Evolutionary conservation across 2,113 vertebrate genomes (phyloP).

Genomic region (Oceanodroma tethys): DNA sequence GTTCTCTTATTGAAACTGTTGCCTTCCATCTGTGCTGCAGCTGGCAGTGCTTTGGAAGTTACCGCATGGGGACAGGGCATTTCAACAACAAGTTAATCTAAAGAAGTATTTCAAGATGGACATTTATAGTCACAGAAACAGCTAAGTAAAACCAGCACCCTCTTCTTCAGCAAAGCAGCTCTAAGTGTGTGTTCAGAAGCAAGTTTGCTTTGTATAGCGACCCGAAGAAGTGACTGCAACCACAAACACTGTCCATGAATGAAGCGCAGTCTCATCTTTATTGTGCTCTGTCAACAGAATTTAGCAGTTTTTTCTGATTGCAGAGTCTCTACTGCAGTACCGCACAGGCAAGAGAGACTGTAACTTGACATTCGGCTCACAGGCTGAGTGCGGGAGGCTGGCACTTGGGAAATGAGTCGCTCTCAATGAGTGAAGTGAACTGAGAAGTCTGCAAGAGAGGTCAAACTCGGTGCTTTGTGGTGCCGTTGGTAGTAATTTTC

Average conservation of each 20-base stretch:
- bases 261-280: not conserved
- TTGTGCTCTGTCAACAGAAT: not conserved
- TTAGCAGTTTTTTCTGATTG: not conserved
- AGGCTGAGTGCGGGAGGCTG: not conserved
- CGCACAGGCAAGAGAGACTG: not conserved
- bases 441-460: not conserved
- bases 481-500: not conserved
- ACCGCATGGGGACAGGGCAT: not conserved
- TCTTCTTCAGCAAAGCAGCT: not conserved
- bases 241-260: not conserved
- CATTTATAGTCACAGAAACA: not conserved
- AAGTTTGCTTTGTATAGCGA: not conserved
- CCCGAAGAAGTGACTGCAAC: not conserved
- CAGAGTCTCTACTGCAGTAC: not conserved
- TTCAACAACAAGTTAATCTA: not conserved
- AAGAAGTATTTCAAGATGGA: slow-evolving; percentile 11
- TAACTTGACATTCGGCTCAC: not conserved
- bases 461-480: not conserved
- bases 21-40: not conserved
- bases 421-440: not conserved
- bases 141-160: not conserved
- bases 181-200: not conserved
- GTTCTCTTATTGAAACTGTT: not conserved
- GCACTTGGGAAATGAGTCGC: not conserved
- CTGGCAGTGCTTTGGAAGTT: not conserved